phyloP scores from a whole-genome alignment of 2,113 vertebrate species.

The Etia nguti region DNA sequence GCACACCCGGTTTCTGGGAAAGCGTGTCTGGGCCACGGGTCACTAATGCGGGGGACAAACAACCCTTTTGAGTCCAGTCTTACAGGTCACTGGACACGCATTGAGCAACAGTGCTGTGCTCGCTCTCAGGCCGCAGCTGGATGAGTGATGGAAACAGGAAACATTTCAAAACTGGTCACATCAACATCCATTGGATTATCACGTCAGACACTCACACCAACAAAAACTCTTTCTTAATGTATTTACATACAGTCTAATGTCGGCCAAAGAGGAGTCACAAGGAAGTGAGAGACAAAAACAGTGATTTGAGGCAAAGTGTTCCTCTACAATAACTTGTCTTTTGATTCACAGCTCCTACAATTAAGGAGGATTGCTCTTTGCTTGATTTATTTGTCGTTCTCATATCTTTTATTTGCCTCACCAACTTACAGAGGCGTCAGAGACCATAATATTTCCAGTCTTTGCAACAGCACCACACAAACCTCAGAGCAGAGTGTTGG shows the following conservation, averaged over 20 bases:
- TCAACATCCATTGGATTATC: not conserved
- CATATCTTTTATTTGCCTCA: not conserved
- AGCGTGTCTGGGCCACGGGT: constrained; percentile 55
- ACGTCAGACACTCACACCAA: not conserved
- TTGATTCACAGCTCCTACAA: constrained; percentile 11
- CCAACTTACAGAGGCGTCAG: not conserved
- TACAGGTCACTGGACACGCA: constrained; percentile 59
- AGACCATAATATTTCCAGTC: not conserved
- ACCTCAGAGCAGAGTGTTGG: not conserved
- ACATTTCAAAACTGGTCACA: constrained; percentile 2
- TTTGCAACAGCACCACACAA: not conserved
- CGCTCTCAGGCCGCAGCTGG: not conserved
- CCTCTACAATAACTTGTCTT: not conserved
- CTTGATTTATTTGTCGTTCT: not conserved
- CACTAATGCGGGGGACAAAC: constrained; percentile 46
- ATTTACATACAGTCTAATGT: not conserved
- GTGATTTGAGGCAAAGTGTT: not conserved
- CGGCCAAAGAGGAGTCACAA: constrained; percentile 2
- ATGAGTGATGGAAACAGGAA: not conserved
- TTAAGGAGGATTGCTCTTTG: not conserved
- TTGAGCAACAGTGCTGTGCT: constrained; percentile 1
- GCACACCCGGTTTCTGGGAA: constrained; percentile 48
- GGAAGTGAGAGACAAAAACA: not conserved
- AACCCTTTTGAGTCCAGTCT: constrained; percentile 45
- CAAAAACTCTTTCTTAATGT: not conserved